Evolutionary conservation across 1,140 invertebrate species (phyloP), one percentile per base, ranked within the genome.

Genomic region (Stenopsyche tienmushanensis): DNA sequence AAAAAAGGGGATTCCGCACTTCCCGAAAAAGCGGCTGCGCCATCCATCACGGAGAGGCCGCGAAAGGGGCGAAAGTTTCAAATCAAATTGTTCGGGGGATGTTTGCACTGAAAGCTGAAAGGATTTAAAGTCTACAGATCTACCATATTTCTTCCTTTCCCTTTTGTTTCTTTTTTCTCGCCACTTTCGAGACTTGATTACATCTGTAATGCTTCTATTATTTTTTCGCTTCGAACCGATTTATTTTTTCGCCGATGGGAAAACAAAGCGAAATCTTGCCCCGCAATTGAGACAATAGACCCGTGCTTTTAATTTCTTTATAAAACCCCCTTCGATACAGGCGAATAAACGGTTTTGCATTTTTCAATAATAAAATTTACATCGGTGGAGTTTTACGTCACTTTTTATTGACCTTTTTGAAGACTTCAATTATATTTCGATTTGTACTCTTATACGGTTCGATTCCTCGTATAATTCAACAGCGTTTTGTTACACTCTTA

Each of bases 61-160:
- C 10, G 25, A 29, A 9, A 20, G 52, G 25, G 52, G 24, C 25
- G 24, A 29, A 39, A 55, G 23, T 55, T 55, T 55, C 52, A 39
- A 55, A 55, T 55, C 52, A 55, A 55, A 55, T 55, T 55, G 52
- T 55, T 55, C 25, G 52, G 24, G 52, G 52, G 29, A 55, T 55
- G 52, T 55, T 55, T 55, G 25, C 29, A 55, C 52, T 25, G 52
- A 55, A 55, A 55, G 52, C 52, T 55, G 52, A 55, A 55, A 55
- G 52, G 52, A 55, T 55, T 55, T 55, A 55, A 55, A 55, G 25
- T 55, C 52, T 55, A 34, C 52, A 55, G 52, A 55, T 55, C 52
- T 55, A 55, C 52, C 24, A 55, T 55, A 55, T 55, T 55, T 55
- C 26, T 55, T 55, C 13, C 29, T 26, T 26, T n/a, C 52, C 15